Conservation (phyloP, 2,113 vertebrate species). For the Crotalus viridis region DNA sequence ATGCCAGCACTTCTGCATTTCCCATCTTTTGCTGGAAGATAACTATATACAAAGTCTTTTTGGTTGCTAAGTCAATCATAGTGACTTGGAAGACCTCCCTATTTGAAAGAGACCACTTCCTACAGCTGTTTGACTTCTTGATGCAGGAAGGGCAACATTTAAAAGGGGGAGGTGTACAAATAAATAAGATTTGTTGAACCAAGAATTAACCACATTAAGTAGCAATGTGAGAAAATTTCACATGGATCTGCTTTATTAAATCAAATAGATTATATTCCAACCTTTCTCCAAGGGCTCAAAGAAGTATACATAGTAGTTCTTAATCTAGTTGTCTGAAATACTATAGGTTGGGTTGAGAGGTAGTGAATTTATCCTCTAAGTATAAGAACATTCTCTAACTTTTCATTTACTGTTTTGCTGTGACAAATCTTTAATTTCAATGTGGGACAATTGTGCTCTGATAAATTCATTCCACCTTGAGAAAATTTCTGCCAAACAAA, state of each 20-base stretch:
- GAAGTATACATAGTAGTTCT: not conserved
- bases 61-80: slow-evolving; percentile 72
- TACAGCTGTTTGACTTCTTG: slow-evolving; percentile 61
- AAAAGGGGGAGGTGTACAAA: slow-evolving; percentile 23
- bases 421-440: not conserved
- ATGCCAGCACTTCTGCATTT: slow-evolving; percentile 67
- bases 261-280: not conserved
- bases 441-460: not conserved
- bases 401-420: not conserved
- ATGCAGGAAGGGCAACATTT: slow-evolving; percentile 63
- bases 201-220: slow-evolving; percentile 36
- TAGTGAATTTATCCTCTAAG: not conserved
- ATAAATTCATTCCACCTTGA: not conserved
- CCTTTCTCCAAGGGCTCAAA: not conserved
- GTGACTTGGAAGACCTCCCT: slow-evolving; percentile 66
- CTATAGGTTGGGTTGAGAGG: not conserved
- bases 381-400: not conserved
- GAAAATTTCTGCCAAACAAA: not conserved
- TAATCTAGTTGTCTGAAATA: not conserved
- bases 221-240: slow-evolving; percentile 47
- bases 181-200: slow-evolving; percentile 48
- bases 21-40: slow-evolving; percentile 70
- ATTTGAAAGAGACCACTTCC: slow-evolving; percentile 69
- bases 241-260: slow-evolving; percentile 42
- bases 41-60: slow-evolving; percentile 71